A percentile compares a stretch with the other conserved stretches of the same genome.
Evolutionary conservation across 2,888 invertebrate genomes (phyloP).

Genomic region (Scelioninae gen. 1): DNA sequence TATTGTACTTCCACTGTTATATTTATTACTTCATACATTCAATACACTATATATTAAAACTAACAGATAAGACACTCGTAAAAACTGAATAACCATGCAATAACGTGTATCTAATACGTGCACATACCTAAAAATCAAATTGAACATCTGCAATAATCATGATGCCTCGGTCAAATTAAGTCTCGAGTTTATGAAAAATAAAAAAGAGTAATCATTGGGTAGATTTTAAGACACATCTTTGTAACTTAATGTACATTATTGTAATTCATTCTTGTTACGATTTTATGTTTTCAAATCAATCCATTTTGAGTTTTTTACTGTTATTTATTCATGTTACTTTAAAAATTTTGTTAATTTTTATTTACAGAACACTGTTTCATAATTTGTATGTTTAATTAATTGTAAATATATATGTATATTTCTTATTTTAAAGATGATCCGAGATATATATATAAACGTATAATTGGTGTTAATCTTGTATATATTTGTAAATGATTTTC

Average conservation of each 20-base stretch:
- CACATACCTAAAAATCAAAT: conserved; percentile 62
- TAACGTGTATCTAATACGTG: conserved; percentile 48
- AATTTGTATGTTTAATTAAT: too few relatives aligned
- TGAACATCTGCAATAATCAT: conserved; percentile 55
- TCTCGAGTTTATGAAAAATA: conserved; percentile 1
- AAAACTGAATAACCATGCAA: conserved; percentile 56
- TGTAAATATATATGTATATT: too few relatives aligned
- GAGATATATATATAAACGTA: too few relatives aligned
- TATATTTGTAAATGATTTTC: background rate
- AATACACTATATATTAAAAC: conserved; percentile 65
- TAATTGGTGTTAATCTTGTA: too few relatives aligned
- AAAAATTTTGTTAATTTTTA: too few relatives aligned
- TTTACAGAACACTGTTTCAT: too few relatives aligned
- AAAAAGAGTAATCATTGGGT: background rate
- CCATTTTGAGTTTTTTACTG: too few relatives aligned
- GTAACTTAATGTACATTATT: background rate
- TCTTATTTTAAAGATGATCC: too few relatives aligned
- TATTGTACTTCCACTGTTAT: conserved; percentile 83
- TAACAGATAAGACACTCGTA: conserved; percentile 47
- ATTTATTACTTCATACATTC: conserved; percentile 83
- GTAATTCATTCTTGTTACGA: too few relatives aligned
- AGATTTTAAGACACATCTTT: background rate
- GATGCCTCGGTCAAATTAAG: conserved; percentile 34
- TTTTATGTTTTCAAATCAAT: too few relatives aligned
- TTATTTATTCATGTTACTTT: too few relatives aligned